Percentiles rank a stretch among this genome's conserved stretches.
These are phyloP conservation scores for Brachynemurus nebulosus DNA, from an alignment of 2,888 invertebrate species.

Conservation along the genomic window DNA sequence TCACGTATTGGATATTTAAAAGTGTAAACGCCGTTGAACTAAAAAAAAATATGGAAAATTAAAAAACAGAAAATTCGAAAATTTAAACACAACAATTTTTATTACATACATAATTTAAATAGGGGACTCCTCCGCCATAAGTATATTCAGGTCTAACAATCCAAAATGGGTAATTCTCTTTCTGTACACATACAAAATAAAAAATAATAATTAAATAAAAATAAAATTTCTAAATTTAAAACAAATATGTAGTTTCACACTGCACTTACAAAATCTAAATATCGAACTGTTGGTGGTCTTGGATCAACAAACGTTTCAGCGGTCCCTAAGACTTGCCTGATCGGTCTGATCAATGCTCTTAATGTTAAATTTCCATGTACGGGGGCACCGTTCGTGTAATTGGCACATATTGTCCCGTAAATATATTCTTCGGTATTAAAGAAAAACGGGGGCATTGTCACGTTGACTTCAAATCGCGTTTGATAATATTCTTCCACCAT, in stretches of 20 bases:
- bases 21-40: constrained; percentile 80
- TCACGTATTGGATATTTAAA: constrained; percentile 80
- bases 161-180: constrained; percentile 74
- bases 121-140: constrained; percentile 48
- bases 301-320: constrained; percentile 7
- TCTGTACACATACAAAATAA: constrained; percentile 29
- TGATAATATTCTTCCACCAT: constrained; percentile 91
- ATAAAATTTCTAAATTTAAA: constrained; percentile 1
- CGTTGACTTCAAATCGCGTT: constrained; percentile 87
- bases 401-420: constrained; percentile 79
- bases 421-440: constrained; percentile 75
- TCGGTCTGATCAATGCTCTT: constrained; percentile 60
- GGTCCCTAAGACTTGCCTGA: constrained; percentile 29
- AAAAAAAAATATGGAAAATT: constrained; percentile 16
- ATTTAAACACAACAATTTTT: neutral
- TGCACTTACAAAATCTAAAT: constrained; percentile 56
- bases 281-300: constrained; percentile 40
- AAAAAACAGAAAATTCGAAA: neutral
- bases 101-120: constrained; percentile 53
- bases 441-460: constrained; percentile 90
- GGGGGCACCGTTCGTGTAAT: constrained; percentile 89
- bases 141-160: constrained; percentile 47
- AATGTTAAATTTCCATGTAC: constrained; percentile 81
- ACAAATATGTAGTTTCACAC: constrained; percentile 5
- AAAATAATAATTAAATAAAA: constrained; percentile 8